Evolutionary conservation across 2,797 vertebrate species (phyloP).

Genomic region (Fundulus diaphanus): DNA sequence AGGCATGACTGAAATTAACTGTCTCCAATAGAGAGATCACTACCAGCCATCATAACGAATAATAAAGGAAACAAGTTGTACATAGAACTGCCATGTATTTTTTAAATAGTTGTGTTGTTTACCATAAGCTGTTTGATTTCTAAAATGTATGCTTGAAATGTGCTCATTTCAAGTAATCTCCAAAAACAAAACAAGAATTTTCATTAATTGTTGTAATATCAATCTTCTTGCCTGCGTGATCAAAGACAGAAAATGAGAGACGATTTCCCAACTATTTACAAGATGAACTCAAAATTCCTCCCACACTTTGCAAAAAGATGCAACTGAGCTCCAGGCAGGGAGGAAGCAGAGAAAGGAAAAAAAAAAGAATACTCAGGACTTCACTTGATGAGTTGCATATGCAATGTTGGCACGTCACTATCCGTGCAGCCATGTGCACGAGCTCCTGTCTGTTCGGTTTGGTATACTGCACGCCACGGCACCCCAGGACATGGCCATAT

Average conservation of each 20-base stretch:
- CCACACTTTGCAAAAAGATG: slow-evolving; percentile 19
- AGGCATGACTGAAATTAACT: neutral
- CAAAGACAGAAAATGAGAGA: neutral
- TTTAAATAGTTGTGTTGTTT: neutral
- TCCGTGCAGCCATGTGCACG: slow-evolving; percentile 54
- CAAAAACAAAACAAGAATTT: neutral
- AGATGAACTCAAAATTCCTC: slow-evolving; percentile 31
- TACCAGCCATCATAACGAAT: neutral
- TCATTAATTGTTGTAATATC: neutral
- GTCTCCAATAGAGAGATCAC: too few species aligned
- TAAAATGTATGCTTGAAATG: too few species aligned
- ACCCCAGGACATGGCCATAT: slow-evolving; percentile 82
- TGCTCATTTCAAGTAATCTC: too few species aligned
- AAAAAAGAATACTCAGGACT: slow-evolving; percentile 51
- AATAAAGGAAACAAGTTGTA: neutral
- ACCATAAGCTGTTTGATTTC: too few species aligned
- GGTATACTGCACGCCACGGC: slow-evolving; percentile 65
- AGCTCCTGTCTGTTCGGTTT: slow-evolving; percentile 63
- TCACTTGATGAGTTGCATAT: slow-evolving; percentile 73
- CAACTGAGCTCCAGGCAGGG: slow-evolving; percentile 20
- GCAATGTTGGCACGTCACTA: slow-evolving; percentile 59
- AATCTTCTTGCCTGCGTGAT: neutral
- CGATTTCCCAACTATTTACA: slow-evolving; percentile 12
- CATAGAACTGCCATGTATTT: neutral
- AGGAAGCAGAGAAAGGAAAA: slow-evolving; percentile 18